phyloP scores from a whole-genome alignment of 2,113 vertebrate genomes.

The Cavia porcellus region DNA sequence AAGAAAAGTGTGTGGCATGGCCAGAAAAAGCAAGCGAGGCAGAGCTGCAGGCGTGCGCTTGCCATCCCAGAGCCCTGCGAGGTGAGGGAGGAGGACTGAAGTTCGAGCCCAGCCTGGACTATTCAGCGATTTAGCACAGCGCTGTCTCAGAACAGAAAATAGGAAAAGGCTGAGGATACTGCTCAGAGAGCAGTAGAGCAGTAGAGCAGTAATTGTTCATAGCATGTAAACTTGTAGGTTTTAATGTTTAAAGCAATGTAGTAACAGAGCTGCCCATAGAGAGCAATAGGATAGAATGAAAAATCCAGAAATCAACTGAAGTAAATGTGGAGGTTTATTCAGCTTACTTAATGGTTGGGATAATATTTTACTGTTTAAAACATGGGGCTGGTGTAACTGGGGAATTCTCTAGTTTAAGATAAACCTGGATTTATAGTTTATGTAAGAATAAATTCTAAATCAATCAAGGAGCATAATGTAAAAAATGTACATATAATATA shows the following conservation, averaged over 20 bases:
- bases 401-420: background rate
- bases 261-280: background rate
- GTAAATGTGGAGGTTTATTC: background rate
- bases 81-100: background rate
- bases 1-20: too few species aligned
- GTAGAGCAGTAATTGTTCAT: background rate
- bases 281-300: background rate
- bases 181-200: too few species aligned
- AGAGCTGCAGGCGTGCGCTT: too few species aligned
- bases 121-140: background rate
- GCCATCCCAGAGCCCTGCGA: background rate
- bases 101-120: background rate
- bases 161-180: background rate
- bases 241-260: background rate
- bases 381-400: background rate
- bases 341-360: background rate
- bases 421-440: background rate
- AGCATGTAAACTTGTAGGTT: background rate
- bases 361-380: background rate
- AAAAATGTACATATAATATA: background rate
- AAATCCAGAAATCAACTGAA: background rate
- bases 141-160: background rate
- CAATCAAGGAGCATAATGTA: background rate
- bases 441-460: background rate
- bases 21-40: background rate